Evolutionary conservation across 2,888 invertebrate genomes (phyloP).

Genomic region (Strigamia maritima): DNA sequence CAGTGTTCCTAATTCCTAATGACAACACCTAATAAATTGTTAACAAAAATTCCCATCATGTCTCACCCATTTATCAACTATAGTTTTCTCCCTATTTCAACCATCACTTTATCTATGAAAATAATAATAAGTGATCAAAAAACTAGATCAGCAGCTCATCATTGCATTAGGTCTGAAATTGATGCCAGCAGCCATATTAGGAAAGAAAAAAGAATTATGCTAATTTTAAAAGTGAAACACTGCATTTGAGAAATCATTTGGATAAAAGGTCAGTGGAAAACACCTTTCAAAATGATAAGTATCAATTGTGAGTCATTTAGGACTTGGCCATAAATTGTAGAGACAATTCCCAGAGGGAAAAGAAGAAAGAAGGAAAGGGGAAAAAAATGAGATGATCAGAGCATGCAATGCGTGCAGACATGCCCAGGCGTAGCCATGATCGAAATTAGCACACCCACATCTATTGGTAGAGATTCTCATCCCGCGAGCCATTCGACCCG

Average conservation of each 20-base stretch:
- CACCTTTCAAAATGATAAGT: background rate
- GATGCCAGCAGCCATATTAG: slow-evolving; percentile 15
- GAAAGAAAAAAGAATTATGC: background rate
- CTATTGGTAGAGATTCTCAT: slow-evolving; percentile 6
- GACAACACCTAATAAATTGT: background rate
- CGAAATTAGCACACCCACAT: slow-evolving; percentile 12
- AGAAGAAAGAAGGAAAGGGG: background rate
- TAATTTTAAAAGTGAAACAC: background rate
- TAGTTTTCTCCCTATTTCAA: background rate
- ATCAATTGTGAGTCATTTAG: slow-evolving; percentile 11
- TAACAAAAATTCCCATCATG: background rate
- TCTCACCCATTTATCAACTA: background rate
- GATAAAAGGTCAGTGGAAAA: background rate
- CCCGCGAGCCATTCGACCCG: slow-evolving; percentile 11
- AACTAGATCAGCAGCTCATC: slow-evolving; percentile 10
- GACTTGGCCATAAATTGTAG: background rate
- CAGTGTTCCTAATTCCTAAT: background rate
- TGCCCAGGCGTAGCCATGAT: slow-evolving; percentile 16
- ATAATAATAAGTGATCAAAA: background rate
- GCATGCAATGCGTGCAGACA: slow-evolving; percentile 12
- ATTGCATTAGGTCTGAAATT: background rate
- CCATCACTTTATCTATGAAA: background rate
- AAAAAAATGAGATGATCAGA: background rate
- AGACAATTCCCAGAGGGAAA: background rate
- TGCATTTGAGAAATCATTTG: background rate